phyloP scores from a whole-genome alignment of 2,888 invertebrate species.

The Subacronicta megacephala region DNA sequence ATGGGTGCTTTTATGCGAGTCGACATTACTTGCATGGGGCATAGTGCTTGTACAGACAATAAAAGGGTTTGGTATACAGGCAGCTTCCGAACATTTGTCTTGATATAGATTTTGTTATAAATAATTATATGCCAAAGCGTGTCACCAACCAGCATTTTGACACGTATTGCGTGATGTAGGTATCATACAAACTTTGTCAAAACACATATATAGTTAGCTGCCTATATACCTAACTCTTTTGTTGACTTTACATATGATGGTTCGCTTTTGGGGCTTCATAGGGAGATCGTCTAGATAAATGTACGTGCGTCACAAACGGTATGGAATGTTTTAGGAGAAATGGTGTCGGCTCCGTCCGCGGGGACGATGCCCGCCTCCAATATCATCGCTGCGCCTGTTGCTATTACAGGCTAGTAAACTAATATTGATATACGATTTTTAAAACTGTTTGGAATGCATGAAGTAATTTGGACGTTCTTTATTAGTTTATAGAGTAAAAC shows the following conservation, averaged over 20 bases:
- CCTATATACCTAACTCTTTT: too few relatives aligned
- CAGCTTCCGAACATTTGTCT: too few relatives aligned
- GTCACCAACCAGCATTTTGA: too few relatives aligned
- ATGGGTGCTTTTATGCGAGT: conserved; percentile 13
- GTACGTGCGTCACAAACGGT: conserved; percentile 11
- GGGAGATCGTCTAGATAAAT: neutral
- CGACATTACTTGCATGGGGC: neutral
- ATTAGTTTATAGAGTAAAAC: too few relatives aligned
- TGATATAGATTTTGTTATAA: too few relatives aligned
- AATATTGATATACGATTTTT: conserved; percentile 14
- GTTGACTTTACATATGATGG: too few relatives aligned
- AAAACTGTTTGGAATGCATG: neutral
- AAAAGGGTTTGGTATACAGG: too few relatives aligned
- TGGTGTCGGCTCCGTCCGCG: conserved; percentile 74
- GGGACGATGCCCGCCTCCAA: conserved; percentile 68
- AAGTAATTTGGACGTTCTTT: neutral
- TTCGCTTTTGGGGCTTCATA: conserved; percentile 8
- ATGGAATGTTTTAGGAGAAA: conserved; percentile 79
- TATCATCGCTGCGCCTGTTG: conserved; percentile 68
- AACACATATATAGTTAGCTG: too few relatives aligned
- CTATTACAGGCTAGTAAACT: conserved; percentile 77
- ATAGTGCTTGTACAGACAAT: neutral
- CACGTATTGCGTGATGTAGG: too few relatives aligned
- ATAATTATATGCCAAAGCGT: too few relatives aligned
- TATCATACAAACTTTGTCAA: too few relatives aligned